Base-by-base conservation (phyloP, 2,113 vertebrate genomes). In the Paramormyrops kingsleyae region DNA sequence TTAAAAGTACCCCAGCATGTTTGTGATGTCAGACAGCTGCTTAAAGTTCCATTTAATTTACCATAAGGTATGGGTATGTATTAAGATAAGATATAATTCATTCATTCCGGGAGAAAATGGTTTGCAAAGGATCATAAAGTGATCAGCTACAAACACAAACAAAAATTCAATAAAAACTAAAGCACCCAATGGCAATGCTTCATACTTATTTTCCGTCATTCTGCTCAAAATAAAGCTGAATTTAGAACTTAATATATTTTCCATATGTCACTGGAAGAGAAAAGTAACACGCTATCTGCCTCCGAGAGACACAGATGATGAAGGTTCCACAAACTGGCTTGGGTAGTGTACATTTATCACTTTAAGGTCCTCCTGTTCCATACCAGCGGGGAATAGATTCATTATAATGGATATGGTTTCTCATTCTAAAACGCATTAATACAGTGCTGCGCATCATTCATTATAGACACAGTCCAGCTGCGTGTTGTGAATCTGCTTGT, bases 361-460 rank as follows among this genome's bases (percentile, higher is more conserved):
- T 56, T 66, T 52, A 47, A 52, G 86, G 83, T 24, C 39, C 80
- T 24, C 21, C 85, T 85, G 52, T 31, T 49, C 66, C 35, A 66
- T 70, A 39, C 27, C 83, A 44, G n/a, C 9, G n/a, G 56, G 83
- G 83, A 87, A 44, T 12, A 31, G 53, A 62, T 85, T 85, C 70
- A 87, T 90, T 87, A 74, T 10, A 90, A 24, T 86, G 83, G 89
- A 66, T 90, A 24, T 44, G 31, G 83, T 70, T 27, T 90, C 42
- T 90, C 89, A 46, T 86, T 24, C 10, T 24, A 24, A 83, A 86
- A 12, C 19, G 44, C 44, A n/a, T 66, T 31, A 47, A 39, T 83
- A 66, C 56, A 46, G 19, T 89, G 15, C 31, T 31, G 21, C 49
- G 21, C 15, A 13, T 89, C 83, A 66, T 62, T 83, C 50, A 83